Evolutionary conservation across 2,797 vertebrate species (phyloP).

Genomic region (Agapornis canus): DNA sequence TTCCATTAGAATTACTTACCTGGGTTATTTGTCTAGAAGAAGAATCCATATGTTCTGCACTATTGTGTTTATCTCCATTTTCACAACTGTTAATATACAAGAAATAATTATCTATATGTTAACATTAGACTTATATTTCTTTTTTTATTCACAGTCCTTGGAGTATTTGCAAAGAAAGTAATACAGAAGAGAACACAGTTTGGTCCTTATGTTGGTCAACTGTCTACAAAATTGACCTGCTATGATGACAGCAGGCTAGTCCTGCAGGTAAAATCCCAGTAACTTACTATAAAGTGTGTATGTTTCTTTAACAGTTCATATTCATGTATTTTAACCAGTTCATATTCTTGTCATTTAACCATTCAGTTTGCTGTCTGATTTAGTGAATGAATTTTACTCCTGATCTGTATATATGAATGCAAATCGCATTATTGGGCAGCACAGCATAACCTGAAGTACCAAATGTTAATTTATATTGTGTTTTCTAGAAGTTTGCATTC

Average conservation of each 20-base stretch:
- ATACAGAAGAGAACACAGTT: conserved; percentile 73
- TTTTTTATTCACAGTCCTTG: conserved; percentile 55
- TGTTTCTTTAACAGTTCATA: neutral
- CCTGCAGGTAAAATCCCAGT: conserved; percentile 53
- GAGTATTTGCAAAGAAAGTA: conserved; percentile 71
- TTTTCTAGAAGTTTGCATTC: neutral
- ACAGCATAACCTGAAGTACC: neutral
- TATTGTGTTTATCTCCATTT: neutral
- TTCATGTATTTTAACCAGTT: neutral
- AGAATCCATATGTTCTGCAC: neutral
- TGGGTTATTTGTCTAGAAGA: neutral
- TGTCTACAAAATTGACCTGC: conserved; percentile 61
- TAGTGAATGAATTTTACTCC: neutral
- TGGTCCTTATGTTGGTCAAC: conserved; percentile 69
- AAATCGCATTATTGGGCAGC: neutral
- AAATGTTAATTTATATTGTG: neutral
- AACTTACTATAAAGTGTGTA: neutral
- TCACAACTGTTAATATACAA: neutral
- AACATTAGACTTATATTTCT: neutral
- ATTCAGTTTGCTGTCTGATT: neutral
- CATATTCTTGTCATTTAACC: neutral
- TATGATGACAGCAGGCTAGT: conserved; percentile 71
- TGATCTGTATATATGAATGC: neutral
- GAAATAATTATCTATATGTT: neutral
- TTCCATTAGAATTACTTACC: neutral